Percentiles rank a stretch among this genome's conserved stretches.
These are phyloP conservation scores for Rhamnusium bicolor DNA, from an alignment of 2,888 invertebrate genomes.

Conservation along the genomic window DNA sequence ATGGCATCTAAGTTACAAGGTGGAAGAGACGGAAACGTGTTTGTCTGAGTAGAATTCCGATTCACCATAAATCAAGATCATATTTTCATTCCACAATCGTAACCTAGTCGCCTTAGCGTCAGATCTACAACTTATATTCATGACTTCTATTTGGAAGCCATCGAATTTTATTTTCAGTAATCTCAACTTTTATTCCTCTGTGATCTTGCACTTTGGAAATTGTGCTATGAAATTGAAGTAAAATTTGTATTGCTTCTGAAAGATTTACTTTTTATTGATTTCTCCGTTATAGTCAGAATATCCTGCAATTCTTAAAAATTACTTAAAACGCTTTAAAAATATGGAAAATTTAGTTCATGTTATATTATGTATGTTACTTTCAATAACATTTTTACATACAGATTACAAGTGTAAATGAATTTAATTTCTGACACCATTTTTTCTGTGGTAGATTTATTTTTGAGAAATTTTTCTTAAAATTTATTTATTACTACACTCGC, in stretches of 20 bases:
- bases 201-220: slow-evolving; percentile 23
- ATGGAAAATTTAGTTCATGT: no score
- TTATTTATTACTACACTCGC: no score
- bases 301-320: background rate
- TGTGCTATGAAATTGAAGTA: background rate
- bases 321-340: background rate
- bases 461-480: no score
- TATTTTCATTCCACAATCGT: slow-evolving; percentile 25
- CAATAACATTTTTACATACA: no score
- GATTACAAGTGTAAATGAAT: no score
- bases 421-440: no score
- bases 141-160: slow-evolving; percentile 25
- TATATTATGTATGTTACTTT: no score
- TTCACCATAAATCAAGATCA: slow-evolving; percentile 26
- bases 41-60: slow-evolving; percentile 12
- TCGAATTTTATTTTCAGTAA: slow-evolving; percentile 28
- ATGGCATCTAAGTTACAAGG: slow-evolving; percentile 5
- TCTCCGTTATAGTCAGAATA: background rate
- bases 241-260: slow-evolving; percentile 4
- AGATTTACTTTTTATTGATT: background rate
- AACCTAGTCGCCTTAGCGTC: slow-evolving; percentile 17
- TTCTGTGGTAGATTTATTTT: no score
- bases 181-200: slow-evolving; percentile 19
- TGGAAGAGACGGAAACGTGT: slow-evolving; percentile 10
- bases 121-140: slow-evolving; percentile 30